These are phyloP conservation scores for Ceratothoa steindachneri DNA, from an alignment of 2,888 invertebrate species.

Conservation along the genomic window DNA sequence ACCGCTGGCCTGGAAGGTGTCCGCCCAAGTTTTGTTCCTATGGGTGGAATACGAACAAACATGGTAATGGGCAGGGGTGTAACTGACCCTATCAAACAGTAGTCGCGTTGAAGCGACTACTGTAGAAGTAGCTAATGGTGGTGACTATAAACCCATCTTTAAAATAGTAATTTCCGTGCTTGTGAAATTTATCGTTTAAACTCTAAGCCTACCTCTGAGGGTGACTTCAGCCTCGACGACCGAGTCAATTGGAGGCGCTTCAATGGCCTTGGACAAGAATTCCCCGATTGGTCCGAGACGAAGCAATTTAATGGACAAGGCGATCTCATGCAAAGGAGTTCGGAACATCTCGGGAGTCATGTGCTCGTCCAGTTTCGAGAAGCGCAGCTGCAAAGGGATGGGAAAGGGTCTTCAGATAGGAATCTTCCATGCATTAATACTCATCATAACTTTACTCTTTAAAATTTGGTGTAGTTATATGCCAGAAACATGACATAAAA, in stretches of 20 bases:
- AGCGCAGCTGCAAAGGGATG: slow-evolving; percentile 62
- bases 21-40: no score
- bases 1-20: no score
- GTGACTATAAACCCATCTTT: no score
- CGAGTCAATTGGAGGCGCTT: slow-evolving; percentile 71
- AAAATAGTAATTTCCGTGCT: no score
- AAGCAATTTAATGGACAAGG: slow-evolving; percentile 83
- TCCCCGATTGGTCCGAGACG: slow-evolving; percentile 86
- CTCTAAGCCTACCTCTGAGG: slow-evolving; percentile 48
- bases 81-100: no score
- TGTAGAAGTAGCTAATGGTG: no score
- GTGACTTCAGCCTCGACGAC: slow-evolving; percentile 92
- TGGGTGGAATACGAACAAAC: no score
- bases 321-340: slow-evolving; percentile 91
- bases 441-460: not conserved
- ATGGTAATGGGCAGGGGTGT: no score
- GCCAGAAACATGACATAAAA: not conserved
- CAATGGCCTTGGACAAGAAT: slow-evolving; percentile 77
- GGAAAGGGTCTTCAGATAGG: no score
- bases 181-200: no score
- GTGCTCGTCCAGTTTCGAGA: slow-evolving; percentile 73
- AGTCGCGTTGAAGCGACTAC: no score
- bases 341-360: slow-evolving; percentile 96
- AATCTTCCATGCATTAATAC: no score
- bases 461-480: not conserved